Evolutionary conservation across 1,140 invertebrate species (phyloP).

Genomic region (Rhopalosiphum padi): DNA sequence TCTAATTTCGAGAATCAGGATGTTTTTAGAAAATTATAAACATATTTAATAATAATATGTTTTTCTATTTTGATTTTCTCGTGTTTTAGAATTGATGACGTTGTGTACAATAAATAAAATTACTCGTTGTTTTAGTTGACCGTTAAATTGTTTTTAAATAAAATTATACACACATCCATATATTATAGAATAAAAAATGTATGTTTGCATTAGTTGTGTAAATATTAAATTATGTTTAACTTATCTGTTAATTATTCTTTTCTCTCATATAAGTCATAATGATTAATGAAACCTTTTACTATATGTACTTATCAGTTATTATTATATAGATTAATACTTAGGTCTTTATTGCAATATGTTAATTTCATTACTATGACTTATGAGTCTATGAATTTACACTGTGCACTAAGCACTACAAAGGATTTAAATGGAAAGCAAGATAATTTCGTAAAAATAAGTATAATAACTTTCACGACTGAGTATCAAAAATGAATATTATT

Average conservation of each 20-base stretch:
- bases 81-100: too few relatives aligned
- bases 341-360: neutral
- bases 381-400: neutral
- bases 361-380: neutral
- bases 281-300: neutral
- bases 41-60: neutral
- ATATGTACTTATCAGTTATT: neutral
- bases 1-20: neutral
- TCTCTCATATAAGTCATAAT: neutral
- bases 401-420: neutral
- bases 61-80: neutral
- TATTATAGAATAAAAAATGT: neutral
- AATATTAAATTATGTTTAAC: neutral
- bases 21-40: neutral
- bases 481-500: neutral
- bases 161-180: too few relatives aligned
- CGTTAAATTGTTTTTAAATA: too few relatives aligned
- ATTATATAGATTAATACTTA: neutral
- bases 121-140: too few relatives aligned
- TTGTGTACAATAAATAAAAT: too few relatives aligned
- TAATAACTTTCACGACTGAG: neutral
- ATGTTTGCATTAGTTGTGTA: neutral
- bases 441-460: neutral
- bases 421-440: neutral
- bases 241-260: neutral